These are phyloP conservation scores for Nesidiocoris tenuis DNA, from an alignment of 2,888 invertebrate genomes.

Conservation along the genomic window DNA sequence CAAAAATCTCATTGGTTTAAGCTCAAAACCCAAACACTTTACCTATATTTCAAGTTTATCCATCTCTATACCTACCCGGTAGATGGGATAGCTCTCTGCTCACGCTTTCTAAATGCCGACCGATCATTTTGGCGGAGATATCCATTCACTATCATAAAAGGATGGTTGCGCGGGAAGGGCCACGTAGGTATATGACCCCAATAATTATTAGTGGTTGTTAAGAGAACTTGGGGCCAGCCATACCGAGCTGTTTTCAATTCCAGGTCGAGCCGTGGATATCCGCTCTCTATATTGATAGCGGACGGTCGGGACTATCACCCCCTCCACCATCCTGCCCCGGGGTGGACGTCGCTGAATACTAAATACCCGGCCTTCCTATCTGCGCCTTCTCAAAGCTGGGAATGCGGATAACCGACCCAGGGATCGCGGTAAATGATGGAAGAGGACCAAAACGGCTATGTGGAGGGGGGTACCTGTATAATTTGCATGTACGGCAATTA, in stretches of 20 bases:
- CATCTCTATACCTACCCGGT: no score
- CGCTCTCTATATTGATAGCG: not conserved
- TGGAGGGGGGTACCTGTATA: not conserved
- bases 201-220: not conserved
- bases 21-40: no score
- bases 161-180: no score
- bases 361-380: not conserved
- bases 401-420: not conserved
- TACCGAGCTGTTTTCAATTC: not conserved
- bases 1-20: no score
- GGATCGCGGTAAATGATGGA: not conserved
- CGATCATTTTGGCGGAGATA: no score
- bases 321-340: not conserved
- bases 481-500: not conserved
- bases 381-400: not conserved
- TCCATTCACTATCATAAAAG: no score
- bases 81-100: no score
- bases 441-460: not conserved
- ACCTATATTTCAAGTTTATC: no score
- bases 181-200: not conserved
- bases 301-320: not conserved
- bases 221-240: not conserved
- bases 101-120: no score
- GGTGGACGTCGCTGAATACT: not conserved
- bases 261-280: not conserved